phyloP scores from a whole-genome alignment of 2,113 vertebrate genomes.

The Sterrhoptilus dennistouni region DNA sequence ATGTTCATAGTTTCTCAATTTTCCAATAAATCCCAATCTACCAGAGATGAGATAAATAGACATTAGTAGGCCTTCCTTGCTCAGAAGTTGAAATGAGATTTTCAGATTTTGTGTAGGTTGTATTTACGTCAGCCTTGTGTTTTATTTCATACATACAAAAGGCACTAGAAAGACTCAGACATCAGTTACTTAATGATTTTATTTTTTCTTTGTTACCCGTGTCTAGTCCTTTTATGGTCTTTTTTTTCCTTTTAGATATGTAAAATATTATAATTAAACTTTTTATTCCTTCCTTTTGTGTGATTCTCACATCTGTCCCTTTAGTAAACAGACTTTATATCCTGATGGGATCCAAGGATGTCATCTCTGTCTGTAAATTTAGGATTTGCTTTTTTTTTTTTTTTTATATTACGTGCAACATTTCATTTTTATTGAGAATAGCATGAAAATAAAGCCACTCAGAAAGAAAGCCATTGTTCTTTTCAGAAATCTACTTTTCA shows the following conservation, averaged over 20 bases:
- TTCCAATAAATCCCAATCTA: background rate
- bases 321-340: background rate
- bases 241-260: background rate
- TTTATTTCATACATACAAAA: background rate
- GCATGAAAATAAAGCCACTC: background rate
- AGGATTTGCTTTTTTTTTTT: background rate
- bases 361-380: background rate
- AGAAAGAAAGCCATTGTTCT: background rate
- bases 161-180: background rate
- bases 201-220: background rate
- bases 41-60: background rate
- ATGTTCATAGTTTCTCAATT: background rate
- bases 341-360: background rate
- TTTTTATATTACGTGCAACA: background rate
- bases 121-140: background rate
- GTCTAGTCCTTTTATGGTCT: background rate
- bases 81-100: background rate
- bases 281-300: background rate
- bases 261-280: background rate
- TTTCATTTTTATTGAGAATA: background rate
- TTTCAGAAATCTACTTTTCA: background rate
- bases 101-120: background rate
- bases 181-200: background rate
- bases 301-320: background rate
- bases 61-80: background rate